Base-by-base conservation (phyloP, 2,797 vertebrate species). In the Synaphobranchus kaupii region DNA sequence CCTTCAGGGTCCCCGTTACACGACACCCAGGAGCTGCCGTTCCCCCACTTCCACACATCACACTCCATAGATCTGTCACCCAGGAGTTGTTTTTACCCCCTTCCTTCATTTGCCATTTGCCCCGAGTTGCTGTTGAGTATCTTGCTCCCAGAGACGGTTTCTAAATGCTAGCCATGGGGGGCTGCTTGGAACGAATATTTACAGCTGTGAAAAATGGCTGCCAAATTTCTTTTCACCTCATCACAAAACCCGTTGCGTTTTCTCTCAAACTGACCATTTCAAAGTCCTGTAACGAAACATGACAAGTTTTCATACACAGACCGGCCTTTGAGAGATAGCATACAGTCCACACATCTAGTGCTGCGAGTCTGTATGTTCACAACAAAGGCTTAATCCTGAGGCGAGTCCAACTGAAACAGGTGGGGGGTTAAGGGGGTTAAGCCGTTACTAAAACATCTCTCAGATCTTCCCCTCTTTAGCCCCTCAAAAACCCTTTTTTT, bases 81-180 rank as follows among this genome's bases (percentile, higher is more conserved):
- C 85, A 91, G 91, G 92, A 93, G 92, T 93, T 93, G 91, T 90
- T 93, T 94, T 92, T 91, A 87, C 89, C 89, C 88, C 91, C 90
- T 86, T 87, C 86, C 84, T 85, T 91, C 86, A 87, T 60, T 58
- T n/a, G 83, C 92, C 93, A 94, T 95, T 94, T 95, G 94, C 88
- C 93, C 86, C 44, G 66, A 85, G 25, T 54, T 54, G 39, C 73
- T 78, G 63, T 39, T 20, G 73, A 44, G 73, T 47, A 78, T 56
- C n/a, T 52, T 71, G 81, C 47, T 31, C 25, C 7, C 44, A 25
- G 78, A 50, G 20, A 48, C 78, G 3, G 71, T 10, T 81, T 81
- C 78, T 44, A 50, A 81, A 81, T 81, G 78, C 78, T 81, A 81
- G 78, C 78, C 47, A 25, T 31, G 78, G 78, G 78, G n/a, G 47